Evolutionary conservation across 2,888 invertebrate genomes (phyloP).

Genomic region (Quadroppia sp.): DNA sequence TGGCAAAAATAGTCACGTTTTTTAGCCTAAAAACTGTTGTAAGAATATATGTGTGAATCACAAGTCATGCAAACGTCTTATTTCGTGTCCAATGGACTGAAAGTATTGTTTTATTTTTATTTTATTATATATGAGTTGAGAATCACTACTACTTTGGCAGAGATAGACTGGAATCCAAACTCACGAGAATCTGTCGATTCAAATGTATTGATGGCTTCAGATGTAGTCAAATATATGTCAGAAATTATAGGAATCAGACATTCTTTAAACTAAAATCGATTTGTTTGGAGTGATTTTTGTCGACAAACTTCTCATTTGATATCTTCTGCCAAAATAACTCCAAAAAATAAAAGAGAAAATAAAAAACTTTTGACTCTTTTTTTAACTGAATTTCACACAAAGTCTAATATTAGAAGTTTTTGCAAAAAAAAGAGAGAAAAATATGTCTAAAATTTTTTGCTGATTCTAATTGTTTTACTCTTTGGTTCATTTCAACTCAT

Average conservation of each 20-base stretch:
- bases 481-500: not conserved
- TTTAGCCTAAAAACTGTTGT: not conserved
- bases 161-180: not conserved
- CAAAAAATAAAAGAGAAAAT: not conserved
- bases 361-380: not conserved
- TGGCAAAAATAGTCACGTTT: slow-evolving; percentile 1
- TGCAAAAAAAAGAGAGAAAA: not conserved
- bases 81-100: slow-evolving; percentile 8
- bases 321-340: slow-evolving; percentile 14
- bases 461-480: slow-evolving; percentile 31
- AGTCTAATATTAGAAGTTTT: not conserved
- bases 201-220: not conserved
- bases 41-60: not conserved
- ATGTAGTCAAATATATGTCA: not conserved
- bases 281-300: not conserved
- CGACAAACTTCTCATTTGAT: not conserved
- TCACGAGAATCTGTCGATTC: not conserved
- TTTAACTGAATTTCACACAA: not conserved
- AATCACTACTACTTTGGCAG: not conserved
- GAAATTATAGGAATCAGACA: not conserved
- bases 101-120: not conserved
- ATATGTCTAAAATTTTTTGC: slow-evolving; percentile 5
- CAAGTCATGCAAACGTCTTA: slow-evolving; percentile 10
- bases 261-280: not conserved
- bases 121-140: not conserved